Evolutionary conservation across 1,140 invertebrate genomes (phyloP).

Genomic region (Melitaea cinxia): DNA sequence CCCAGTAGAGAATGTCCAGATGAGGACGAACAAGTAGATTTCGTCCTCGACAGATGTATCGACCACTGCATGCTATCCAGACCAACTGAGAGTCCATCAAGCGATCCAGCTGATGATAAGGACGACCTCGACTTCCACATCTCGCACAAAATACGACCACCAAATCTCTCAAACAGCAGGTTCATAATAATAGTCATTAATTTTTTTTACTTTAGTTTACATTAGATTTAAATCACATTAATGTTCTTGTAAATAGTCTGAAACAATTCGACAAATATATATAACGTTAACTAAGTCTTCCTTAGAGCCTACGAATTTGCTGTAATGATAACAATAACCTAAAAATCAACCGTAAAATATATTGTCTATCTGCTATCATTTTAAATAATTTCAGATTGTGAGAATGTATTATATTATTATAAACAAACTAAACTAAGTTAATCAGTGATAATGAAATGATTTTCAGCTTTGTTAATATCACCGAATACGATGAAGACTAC

Average conservation of each 20-base stretch:
- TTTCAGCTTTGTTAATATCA: constrained; percentile 59
- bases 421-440: too few relatives aligned
- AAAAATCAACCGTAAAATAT: background rate
- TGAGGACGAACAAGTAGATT: constrained; percentile 85
- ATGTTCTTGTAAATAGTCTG: constrained; percentile 41
- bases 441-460: too few relatives aligned
- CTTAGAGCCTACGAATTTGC: constrained; percentile 38
- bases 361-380: too few relatives aligned
- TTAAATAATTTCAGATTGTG: too few relatives aligned
- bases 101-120: constrained; percentile 70
- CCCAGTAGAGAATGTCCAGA: constrained; percentile 88
- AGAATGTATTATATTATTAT: too few relatives aligned
- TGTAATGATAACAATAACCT: constrained; percentile 26
- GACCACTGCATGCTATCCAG: constrained; percentile 85
- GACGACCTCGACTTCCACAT: constrained; percentile 81
- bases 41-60: constrained; percentile 86
- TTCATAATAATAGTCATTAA: constrained; percentile 26
- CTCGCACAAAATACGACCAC: constrained; percentile 76
- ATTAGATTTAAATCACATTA: constrained; percentile 19
- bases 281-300: constrained; percentile 46
- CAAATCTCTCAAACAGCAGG: constrained; percentile 63
- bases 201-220: constrained; percentile 19
- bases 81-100: constrained; percentile 60
- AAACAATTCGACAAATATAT: constrained; percentile 36
- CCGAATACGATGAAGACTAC: constrained; percentile 73